A percentile compares a stretch with the other conserved stretches of the same genome.
phyloP scores from a whole-genome alignment of 2,113 vertebrate genomes.

The Mus spicilegus region DNA sequence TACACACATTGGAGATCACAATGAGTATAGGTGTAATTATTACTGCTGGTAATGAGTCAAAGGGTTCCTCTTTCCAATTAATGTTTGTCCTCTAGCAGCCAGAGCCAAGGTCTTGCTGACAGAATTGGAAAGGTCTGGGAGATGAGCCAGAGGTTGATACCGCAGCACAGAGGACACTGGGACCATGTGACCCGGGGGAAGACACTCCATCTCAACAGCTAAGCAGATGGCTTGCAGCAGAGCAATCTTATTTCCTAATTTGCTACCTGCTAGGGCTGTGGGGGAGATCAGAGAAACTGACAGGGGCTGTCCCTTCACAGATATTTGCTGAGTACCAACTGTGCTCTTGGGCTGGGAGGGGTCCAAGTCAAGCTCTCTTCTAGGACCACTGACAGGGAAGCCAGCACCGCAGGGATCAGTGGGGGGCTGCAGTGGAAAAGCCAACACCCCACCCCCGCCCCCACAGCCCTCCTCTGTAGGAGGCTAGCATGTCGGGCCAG shows the following conservation, averaged over 20 bases:
- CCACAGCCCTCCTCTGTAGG: neutral
- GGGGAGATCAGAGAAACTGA: conserved; percentile 37
- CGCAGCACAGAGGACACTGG: neutral
- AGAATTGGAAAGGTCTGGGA: conserved; percentile 51
- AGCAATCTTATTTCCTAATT: neutral
- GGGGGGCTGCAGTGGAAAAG: rapidly evolving
- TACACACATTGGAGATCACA: neutral
- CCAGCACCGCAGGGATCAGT: neutral
- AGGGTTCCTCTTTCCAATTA: conserved; percentile 54
- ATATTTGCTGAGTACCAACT: conserved; percentile 60
- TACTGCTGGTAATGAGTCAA: conserved; percentile 64
- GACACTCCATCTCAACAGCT: neutral
- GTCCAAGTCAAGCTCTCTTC: neutral
- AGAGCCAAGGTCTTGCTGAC: conserved; percentile 42
- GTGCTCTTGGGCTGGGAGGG: neutral
- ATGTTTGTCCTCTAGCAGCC: conserved; percentile 12
- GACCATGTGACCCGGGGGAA: conserved; percentile 13
- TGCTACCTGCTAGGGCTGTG: conserved; percentile 46
- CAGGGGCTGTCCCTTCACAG: conserved; percentile 34
- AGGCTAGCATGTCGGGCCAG: rapidly evolving
- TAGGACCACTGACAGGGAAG: neutral
- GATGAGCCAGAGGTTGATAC: conserved; percentile 36
- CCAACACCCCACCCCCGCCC: too few species aligned
- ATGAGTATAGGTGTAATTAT: neutral
- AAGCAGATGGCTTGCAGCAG: conserved; percentile 35